Evolutionary conservation across 2,113 vertebrate species (phyloP).

Genomic region (Vidua macroura): DNA sequence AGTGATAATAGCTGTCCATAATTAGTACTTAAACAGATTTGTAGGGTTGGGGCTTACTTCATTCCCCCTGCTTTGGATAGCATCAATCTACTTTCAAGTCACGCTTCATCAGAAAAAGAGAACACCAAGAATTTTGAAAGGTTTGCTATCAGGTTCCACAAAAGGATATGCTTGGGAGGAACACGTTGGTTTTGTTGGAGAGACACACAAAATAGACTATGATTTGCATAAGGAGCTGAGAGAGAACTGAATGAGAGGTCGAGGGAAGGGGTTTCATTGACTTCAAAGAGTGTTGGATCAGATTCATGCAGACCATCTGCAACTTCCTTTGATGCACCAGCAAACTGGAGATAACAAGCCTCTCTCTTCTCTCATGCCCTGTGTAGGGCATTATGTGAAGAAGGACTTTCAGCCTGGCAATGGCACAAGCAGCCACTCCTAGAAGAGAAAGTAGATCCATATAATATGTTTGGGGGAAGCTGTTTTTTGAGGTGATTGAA

Average conservation of each 20-base stretch:
- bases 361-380: background rate
- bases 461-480: background rate
- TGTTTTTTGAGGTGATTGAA: background rate
- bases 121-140: constrained; percentile 29
- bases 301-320: constrained; percentile 45
- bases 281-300: constrained; percentile 52
- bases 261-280: constrained; percentile 8
- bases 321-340: constrained; percentile 48
- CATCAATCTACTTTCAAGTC: constrained; percentile 2
- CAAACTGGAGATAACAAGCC: background rate
- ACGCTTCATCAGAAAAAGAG: background rate
- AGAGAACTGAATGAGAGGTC: background rate
- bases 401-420: background rate
- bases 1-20: background rate
- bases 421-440: background rate
- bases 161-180: background rate
- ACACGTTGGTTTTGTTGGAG: background rate
- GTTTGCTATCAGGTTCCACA: constrained; percentile 28
- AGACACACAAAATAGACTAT: background rate
- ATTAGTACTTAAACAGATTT: constrained; percentile 30
- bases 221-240: constrained; percentile 55
- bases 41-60: background rate
- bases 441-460: background rate
- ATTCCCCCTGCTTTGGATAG: background rate
- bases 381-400: background rate